Evolutionary conservation across 1,140 invertebrate genomes (phyloP), one percentile per base, ranked within the genome.

Genomic region (Bombus haemorrhoidalis): DNA sequence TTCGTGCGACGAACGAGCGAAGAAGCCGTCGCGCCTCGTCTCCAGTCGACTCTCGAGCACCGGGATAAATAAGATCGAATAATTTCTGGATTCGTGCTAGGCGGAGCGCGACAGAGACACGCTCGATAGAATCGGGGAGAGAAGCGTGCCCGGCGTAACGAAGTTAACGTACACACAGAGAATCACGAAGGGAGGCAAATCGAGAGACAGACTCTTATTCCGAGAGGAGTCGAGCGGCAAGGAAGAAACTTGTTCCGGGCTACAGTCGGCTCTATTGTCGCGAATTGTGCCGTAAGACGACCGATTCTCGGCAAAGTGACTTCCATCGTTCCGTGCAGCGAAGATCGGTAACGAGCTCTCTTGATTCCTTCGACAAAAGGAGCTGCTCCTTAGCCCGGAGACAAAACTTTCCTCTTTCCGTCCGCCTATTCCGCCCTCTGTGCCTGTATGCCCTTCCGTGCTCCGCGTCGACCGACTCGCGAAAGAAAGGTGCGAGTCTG

Each of bases 91-190:
- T 53, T 53, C 47, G 47, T 53, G 47, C 47, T 53, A 53, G 47
- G 18, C 47, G 47, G 47, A 53, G 47, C 47, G 47, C 47, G 47
- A 53, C 47, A 53, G 18, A 53, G 47, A 53, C 47, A 53, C 74
- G 66, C 62, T 78, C 64, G 82, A 78, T 78, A 57, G 62, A 59
- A 57, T 53, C 47, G 22, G 18, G 69, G 69, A 62, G 73, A 66
- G 83, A 68, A 72, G 77, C 32, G 59, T 85, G 62, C 43, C 59
- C 75, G 41, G 64, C 81, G 78, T 89, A 89, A 88, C 80, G 59
- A 86, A 88, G 83, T 89, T 88, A 88, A 74, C 79, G 69, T 88
- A 72, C 76, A 59, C 74, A 59, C n/a, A 43, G 83, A 68, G 59
- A 62, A 85, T 86, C 66, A 34, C 25, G 37, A 34, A n/a, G 85